Evolutionary conservation across 2,797 vertebrate genomes (phyloP).

Genomic region (Sebastes baramenuke): DNA sequence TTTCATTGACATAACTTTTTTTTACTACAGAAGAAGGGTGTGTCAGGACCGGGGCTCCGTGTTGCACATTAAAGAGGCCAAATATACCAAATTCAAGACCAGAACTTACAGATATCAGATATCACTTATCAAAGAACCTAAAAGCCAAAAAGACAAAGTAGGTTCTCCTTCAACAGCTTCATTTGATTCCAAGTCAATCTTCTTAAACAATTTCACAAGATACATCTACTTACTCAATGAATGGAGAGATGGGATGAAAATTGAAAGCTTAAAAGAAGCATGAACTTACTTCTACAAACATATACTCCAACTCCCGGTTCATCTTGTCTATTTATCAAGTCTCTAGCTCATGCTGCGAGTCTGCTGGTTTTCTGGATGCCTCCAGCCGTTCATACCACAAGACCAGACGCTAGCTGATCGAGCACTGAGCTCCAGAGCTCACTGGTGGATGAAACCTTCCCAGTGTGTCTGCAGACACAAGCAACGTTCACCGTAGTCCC

Average conservation of each 20-base stretch:
- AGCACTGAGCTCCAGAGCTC: constrained; percentile 44
- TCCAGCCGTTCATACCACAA: constrained; percentile 42
- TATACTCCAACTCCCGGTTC: constrained; percentile 85
- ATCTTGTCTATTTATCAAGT: constrained; percentile 63
- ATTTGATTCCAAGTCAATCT: background rate
- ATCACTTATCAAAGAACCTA: background rate
- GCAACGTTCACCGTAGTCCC: constrained; percentile 18
- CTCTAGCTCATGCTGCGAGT: constrained; percentile 70
- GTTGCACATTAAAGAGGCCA: background rate
- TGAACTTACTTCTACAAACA: constrained; percentile 89
- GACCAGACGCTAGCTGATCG: constrained; percentile 45
- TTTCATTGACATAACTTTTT: constrained; percentile 10
- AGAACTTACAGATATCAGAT: background rate
- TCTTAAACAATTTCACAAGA: background rate
- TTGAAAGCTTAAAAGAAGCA: constrained; percentile 7
- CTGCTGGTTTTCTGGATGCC: constrained; percentile 42
- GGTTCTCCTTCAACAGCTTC: background rate
- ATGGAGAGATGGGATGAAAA: background rate
- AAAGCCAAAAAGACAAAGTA: background rate
- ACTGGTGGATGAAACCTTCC: constrained; percentile 58
- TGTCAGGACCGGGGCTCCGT: constrained; percentile 31
- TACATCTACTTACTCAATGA: background rate
- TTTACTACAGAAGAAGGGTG: constrained; percentile 30
- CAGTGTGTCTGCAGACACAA: constrained; percentile 68
- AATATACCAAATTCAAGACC: background rate